Evolutionary conservation across 2,113 vertebrate species (phyloP).

Genomic region (Pleuronectes platessa): DNA sequence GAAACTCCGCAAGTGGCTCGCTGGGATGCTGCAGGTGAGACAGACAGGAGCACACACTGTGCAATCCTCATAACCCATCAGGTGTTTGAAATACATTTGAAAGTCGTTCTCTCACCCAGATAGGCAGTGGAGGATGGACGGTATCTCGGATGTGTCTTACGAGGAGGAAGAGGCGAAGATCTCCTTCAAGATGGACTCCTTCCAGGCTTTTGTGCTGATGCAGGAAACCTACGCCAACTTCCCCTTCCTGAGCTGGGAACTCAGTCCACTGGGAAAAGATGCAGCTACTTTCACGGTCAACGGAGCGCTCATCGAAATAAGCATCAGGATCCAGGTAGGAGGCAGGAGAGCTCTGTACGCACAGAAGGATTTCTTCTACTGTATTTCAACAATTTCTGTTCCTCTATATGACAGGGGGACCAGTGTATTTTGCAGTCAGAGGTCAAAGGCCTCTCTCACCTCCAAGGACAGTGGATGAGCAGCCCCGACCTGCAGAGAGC

Average conservation of each 20-base stretch:
- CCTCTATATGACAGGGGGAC: constrained; percentile 76
- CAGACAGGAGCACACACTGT: background rate
- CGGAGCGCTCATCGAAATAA: constrained; percentile 80
- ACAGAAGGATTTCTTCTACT: background rate
- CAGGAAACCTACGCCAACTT: constrained; percentile 88
- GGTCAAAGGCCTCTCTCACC: constrained; percentile 56
- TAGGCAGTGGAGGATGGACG: constrained; percentile 86
- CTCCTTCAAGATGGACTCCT: constrained; percentile 82
- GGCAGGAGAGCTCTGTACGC: background rate
- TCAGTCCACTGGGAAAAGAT: constrained; percentile 80
- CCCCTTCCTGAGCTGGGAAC: constrained; percentile 89
- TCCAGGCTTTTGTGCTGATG: constrained; percentile 84
- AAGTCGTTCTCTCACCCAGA: constrained; percentile 65
- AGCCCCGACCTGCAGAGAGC: constrained; percentile 75
- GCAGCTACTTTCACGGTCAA: constrained; percentile 78
- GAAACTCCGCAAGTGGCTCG: constrained; percentile 84
- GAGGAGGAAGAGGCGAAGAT: constrained; percentile 66
- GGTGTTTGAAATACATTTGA: background rate
- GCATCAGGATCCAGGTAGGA: constrained; percentile 87
- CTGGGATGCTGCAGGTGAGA: constrained; percentile 87
- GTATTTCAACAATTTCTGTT: background rate
- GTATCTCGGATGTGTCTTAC: constrained; percentile 75
- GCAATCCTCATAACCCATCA: background rate
- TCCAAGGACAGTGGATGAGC: constrained; percentile 87
- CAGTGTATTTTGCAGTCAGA: constrained; percentile 84